Evolutionary conservation across 2,113 vertebrate genomes (phyloP), one percentile per base, ranked within the genome.

Genomic region (Stegostoma tigrinum): DNA sequence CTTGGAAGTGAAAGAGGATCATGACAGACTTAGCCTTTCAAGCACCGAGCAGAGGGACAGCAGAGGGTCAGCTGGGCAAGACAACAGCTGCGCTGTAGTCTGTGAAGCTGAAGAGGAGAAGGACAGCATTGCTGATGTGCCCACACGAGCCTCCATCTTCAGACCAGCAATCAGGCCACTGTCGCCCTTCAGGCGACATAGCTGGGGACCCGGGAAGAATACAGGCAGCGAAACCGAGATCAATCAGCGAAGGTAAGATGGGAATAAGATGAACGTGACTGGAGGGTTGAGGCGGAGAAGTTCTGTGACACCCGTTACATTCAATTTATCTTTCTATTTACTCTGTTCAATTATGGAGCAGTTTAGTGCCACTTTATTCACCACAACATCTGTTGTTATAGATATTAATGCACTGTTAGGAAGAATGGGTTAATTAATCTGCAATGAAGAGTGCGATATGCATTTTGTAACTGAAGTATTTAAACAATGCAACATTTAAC

Each of bases 201-300:
- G 99, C 96, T 99, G 99, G 99, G 99, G 98, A 12, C 99, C 99
- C 0, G 98, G 99, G 0, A 99, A 99, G 96, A 99, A 99, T 0
- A 97, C 98, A 96, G 98, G 97, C 96, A 98, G 97, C 0, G 98
- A 98, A 45, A 96, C 97, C 5, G 99, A 99, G 90, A 99, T 99
- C 97, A 99, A 98, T 97, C 98, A 98, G 75, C 98, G 99, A 96
- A 99, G 99, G 99, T 99, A 97, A 98, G 98, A 83, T 95, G 45
- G 1, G n/a, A 42, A 21, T 12, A 61, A 19, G 70, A 70, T 70
- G 17, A 17, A 23, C 17, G 1, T 2, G 24, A 19, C 6, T 68
- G 30, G n/a, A 27, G 7, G 42, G 64, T 55, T 64, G 17, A 52
- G 48, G 19, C 21, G 1, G 2, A 80, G 12, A n/a, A 10, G 17